Evolutionary conservation across 2,888 invertebrate genomes (phyloP), one percentile per base, ranked within the genome.

Genomic region (Drosophila sordidula): DNA sequence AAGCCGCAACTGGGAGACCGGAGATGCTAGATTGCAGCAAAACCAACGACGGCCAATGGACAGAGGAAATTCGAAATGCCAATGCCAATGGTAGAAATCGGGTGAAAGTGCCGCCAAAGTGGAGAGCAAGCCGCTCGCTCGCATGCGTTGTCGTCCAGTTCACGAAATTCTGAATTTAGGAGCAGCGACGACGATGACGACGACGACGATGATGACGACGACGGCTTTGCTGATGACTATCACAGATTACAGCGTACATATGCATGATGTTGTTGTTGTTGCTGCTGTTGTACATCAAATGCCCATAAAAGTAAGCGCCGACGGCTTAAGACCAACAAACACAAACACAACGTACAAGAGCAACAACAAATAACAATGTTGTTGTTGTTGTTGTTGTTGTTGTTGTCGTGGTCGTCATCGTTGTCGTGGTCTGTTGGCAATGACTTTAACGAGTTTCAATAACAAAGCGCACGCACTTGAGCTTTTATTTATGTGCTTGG

Each of bases 381-480:
- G 51, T 45, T 49, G 55, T 46, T 72, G 72, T 49, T 54, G 39
- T n/a, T 34, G 34, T 22, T 46, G 46, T 45, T 58, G 57, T 69
- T 64, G 64, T 68, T 50, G 52, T 81, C 57, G 71, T 71, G 32
- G 56, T 68, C 62, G 68, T 68, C 57, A 56, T 70, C 56, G 70
- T 64, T 63, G 71, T 70, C 70, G 54, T 64, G 64, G 59, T 54
- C 49, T 39, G 71, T 61, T 78, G 61, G 75, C 78, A 68, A 78
- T 82, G 74, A 87, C 86, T 85, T 80, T 78, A 88, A 85, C 78
- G 78, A 87, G 84, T 84, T 87, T 84, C 84, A 89, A 87, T 84
- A 84, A 84, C 89, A 84, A 84, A 89, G 80, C 84, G 84, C 87
- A 84, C 84, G 84, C 84, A 84, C 84, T 84, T 89, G 64, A 78